Base-by-base conservation (phyloP, 2,113 vertebrate genomes). In the Oryzias celebensis region DNA sequence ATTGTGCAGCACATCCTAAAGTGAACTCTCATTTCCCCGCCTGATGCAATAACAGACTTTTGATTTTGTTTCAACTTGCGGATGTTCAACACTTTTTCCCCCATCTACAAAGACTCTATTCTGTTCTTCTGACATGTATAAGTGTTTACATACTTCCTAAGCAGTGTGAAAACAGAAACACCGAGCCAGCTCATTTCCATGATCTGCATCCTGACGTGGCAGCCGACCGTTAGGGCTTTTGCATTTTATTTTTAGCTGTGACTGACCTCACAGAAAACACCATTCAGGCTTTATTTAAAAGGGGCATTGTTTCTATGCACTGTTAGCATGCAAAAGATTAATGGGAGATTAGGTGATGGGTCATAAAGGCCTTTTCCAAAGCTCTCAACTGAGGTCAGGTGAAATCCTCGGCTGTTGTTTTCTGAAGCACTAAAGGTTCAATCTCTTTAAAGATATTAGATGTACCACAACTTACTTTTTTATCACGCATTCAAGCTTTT, bases 21-120 rank as follows among this genome's bases (percentile, higher is more conserved):
- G 69, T 28, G 58, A 64, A 58, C 28, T 81, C 50, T 77, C 42
- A 62, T 75, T 86, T 84, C 60, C 71, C 54, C 16, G 8, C 61
- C 14, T 85, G 65, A 41, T 51, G 58, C 66, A 88, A 82, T 58
- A 48, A 28, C 22, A 73, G 26, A 24, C 44, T 66, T 28, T 50
- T 72, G 48, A 44, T 76, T 45, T 44, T 54, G 13, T 51, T 53
- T 68, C 20, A 52, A 17, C 60, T 31, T 16, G 48, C 44, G 60
- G 31, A 31, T 47, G 20, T 43, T 65, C 3, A 14, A 14, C 51
- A 55, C 4, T 26, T 45, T 15, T 43, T 62, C 4, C 15, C 26
- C 61, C 23, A 26, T 4, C n/a, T 22, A 16, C 24, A 36, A 44
- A 53, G 15, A 7, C 44, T 48, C 10, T n/a, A 10, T 12, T 18